Evolutionary conservation across 2,113 vertebrate species (phyloP).

Genomic region (Cairina moschata): DNA sequence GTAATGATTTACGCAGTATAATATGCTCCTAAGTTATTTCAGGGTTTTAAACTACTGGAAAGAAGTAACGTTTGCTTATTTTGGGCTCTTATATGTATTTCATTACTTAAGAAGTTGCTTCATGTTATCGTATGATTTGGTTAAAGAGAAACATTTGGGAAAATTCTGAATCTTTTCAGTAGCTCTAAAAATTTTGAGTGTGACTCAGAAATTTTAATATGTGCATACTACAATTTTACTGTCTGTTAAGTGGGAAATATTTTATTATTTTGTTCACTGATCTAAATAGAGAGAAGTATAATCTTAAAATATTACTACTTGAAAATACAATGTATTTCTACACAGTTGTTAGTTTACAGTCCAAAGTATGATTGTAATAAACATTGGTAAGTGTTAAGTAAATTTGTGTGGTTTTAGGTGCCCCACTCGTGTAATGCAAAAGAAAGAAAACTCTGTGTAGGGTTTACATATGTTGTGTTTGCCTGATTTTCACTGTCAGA

Average conservation of each 20-base stretch:
- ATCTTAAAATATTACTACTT: neutral
- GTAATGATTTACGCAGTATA: neutral
- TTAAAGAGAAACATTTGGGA: neutral
- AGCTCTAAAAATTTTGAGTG: neutral
- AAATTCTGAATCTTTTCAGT: neutral
- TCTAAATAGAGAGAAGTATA: neutral
- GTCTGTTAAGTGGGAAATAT: neutral
- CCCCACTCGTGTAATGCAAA: accelerated
- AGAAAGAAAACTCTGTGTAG: neutral
- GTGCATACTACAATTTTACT: neutral
- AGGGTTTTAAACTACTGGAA: neutral
- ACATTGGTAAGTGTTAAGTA: neutral
- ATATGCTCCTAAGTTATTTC: neutral
- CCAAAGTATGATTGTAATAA: neutral
- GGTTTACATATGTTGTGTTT: neutral
- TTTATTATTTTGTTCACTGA: neutral
- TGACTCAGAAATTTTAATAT: neutral
- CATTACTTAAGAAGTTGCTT: neutral
- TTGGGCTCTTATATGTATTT: neutral
- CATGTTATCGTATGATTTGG: neutral
- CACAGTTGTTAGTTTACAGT: neutral
- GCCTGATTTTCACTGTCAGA: neutral
- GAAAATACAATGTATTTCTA: neutral
- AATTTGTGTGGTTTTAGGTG: neutral
- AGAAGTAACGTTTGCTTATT: neutral